Conservation (phyloP, 2,888 invertebrate genomes). For the Cosmia pyralina region DNA sequence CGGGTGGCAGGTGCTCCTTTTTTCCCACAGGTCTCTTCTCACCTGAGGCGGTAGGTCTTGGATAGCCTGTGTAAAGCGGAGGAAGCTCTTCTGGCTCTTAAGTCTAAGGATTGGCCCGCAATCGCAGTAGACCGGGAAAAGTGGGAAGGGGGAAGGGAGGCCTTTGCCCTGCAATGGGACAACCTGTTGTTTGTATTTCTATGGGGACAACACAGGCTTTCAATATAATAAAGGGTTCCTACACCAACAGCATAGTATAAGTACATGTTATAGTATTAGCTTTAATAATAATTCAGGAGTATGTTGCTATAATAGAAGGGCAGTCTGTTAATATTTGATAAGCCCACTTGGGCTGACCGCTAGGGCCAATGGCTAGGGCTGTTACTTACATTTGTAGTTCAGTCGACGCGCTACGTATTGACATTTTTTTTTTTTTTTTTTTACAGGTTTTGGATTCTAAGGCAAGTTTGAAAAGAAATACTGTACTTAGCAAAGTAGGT, state of each 20-base stretch:
- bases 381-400: not conserved
- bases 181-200: no score
- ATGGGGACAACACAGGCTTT: not conserved
- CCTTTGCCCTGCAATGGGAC: no score
- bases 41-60: no score
- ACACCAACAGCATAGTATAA: not conserved
- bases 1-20: no score
- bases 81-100: no score
- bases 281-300: constrained; percentile 20
- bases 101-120: not conserved
- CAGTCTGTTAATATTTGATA: constrained; percentile 19
- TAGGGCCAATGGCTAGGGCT: constrained; percentile 14
- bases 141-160: not conserved
- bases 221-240: no score
- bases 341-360: not conserved
- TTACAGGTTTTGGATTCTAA: not conserved
- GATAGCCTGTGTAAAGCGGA: no score
- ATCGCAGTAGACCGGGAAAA: not conserved
- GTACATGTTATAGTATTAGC: not conserved
- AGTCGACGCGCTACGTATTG: not conserved
- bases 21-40: no score
- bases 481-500: not conserved
- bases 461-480: not conserved
- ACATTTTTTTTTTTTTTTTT: not conserved
- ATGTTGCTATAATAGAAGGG: not conserved